Base-by-base conservation (phyloP, 2,797 vertebrate species). In the Acropternis orthonyx region DNA sequence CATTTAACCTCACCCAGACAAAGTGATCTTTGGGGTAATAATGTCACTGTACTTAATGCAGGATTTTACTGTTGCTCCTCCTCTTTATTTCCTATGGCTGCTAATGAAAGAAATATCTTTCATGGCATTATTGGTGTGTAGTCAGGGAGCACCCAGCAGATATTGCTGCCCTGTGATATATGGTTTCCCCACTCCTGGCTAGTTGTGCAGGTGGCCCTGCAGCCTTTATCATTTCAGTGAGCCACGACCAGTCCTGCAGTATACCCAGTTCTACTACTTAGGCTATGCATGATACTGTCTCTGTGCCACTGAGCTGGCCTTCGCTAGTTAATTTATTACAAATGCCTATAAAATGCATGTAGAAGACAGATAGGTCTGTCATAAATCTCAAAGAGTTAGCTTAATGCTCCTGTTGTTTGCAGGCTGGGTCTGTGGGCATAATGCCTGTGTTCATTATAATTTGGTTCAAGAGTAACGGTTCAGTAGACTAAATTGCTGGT, bases 371-470 rank as follows among this genome's bases (percentile, higher is more conserved):
- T 65, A 97, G 95, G 93, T 96, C 96, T 92, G 82, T 63, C 94
- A 93, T 97, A 97, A 96, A 96, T 97, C 96, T 96, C 82, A 24
- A 68, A 85, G 85, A 92, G 96, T 95, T 94, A 96, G 58, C 86
- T 85, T 83, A 95, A 86, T 83, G 77, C 24, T 96, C 75, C 74
- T 46, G 21, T 88, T 96, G 95, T 96, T 97, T 96, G 81, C 88
- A 73, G 51, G 14, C 81, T 67, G 68, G 62, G 85, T 75, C 71
- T 3, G 3, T 54, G 67, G 82, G 81, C 51, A 18, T 88, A 66
- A 81, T 68, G 88, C 91, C 81, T 80, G 10, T 63, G 69, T 85
- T 92, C 73, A 46, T 88, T 91, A 88, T 62, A n/a, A 82, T 89
- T 93, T 92, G 69, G 46, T 87, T 66, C 36, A 63, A 75, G 51